phyloP scores from a whole-genome alignment of 2,888 invertebrate genomes.

The Zonitis immaculata region DNA sequence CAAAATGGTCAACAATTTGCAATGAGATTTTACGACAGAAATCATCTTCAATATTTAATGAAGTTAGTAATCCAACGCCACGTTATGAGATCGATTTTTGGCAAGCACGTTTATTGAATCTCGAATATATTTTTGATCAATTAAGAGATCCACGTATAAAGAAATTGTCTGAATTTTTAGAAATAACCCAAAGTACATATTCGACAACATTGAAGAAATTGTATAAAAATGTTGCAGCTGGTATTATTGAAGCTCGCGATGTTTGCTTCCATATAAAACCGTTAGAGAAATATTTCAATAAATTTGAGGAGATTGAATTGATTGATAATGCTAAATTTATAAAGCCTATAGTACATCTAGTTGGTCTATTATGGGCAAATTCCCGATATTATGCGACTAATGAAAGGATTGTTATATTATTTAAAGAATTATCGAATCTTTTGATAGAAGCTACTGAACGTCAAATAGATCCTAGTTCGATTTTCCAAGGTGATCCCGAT shows the following conservation, averaged over 20 bases:
- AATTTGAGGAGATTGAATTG: slow-evolving; percentile 67
- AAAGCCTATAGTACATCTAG: slow-evolving; percentile 69
- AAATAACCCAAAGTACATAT: slow-evolving; percentile 76
- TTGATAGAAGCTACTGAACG: slow-evolving; percentile 69
- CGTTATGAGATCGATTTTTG: slow-evolving; percentile 74
- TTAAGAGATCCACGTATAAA: slow-evolving; percentile 76
- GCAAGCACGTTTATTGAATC: slow-evolving; percentile 68
- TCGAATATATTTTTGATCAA: slow-evolving; percentile 85
- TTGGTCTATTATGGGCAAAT: slow-evolving; percentile 81
- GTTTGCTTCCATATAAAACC: slow-evolving; percentile 76
- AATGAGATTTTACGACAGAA: slow-evolving; percentile 75
- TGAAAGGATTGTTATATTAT: slow-evolving; percentile 63
- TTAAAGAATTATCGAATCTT: slow-evolving; percentile 76
- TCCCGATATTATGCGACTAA: slow-evolving; percentile 52
- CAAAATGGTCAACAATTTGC: slow-evolving; percentile 70
- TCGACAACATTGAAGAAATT: slow-evolving; percentile 70
- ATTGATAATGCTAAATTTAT: slow-evolving; percentile 57
- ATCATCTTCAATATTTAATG: slow-evolving; percentile 64
- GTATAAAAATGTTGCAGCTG: slow-evolving; percentile 72
- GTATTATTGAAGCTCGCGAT: slow-evolving; percentile 78
- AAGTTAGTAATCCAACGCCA: slow-evolving; percentile 68
- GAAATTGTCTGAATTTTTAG: slow-evolving; percentile 68
- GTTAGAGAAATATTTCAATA: slow-evolving; percentile 63
- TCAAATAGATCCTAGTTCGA: slow-evolving; percentile 69
- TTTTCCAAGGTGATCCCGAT: slow-evolving; percentile 77